Evolutionary conservation across 64 coral and sea anemone species (phyloP), one percentile per base, ranked within the genome.

Genomic region (Stylophora pistillata): DNA sequence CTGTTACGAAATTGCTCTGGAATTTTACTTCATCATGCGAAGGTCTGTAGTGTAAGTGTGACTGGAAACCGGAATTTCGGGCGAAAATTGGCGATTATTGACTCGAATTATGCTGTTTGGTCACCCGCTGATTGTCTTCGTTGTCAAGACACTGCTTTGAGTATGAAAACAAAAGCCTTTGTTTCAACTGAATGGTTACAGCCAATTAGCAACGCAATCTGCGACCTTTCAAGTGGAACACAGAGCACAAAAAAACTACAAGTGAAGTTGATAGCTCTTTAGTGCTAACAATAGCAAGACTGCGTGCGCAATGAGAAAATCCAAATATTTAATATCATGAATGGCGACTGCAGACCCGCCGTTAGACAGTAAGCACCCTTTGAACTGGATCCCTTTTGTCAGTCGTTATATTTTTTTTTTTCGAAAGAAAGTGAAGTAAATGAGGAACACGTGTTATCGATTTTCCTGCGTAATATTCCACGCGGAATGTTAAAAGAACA

Each of bases 1-100:
- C 80, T 32, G 18, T 83, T 53, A 26, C 80, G 80, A 13, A 83
- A 16, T 12, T 32, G 61, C 12, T 83, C 80, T 23, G 80, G 80
- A 60, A 83, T 83, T 53, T 68, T 69, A 20, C 5, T 47, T 13
- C 15, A 62, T 2, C 17, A 31, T 21, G 32, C 30, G 52, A 37
- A 53, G 33, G 73, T 23, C 10, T 21, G 5, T 9, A 18, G 23
- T 18, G 9, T 5, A 5, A 52, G 52, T 30, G 15, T 9, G 30
- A 16, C 10, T 16, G 71, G 2, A 31, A 33, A 12, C 27, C 10
- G 27, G 1, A 5, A 73, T 14, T 31, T 23, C 5, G 9, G 65
- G 60, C 60, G 9, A n/a, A 26, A 70, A 70, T 70, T 10, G 25
- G 10, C 65, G 65, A n/a, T 26, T 4, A 32, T 73, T 5, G 30